Percentiles rank a stretch among this genome's conserved stretches.
Evolutionary conservation across 2,888 invertebrate genomes (phyloP).

Genomic region (Diabrotica balteata): DNA sequence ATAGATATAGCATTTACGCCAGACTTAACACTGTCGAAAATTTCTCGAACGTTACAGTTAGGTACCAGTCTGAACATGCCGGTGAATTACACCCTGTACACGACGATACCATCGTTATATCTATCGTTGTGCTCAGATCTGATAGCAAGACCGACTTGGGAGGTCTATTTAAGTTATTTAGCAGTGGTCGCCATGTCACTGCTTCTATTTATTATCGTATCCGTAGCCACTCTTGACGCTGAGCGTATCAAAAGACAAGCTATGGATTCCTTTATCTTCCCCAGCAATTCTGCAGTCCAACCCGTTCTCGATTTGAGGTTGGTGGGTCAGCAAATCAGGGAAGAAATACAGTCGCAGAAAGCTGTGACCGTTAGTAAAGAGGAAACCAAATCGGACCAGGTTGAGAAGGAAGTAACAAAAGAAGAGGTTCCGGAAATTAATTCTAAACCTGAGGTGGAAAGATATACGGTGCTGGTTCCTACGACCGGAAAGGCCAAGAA

Average conservation of each 20-base stretch:
- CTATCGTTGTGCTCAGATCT: conserved; percentile 73
- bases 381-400: conserved; percentile 34
- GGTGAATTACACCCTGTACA: conserved; percentile 75
- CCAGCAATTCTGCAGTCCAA: conserved; percentile 64
- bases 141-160: conserved; percentile 80
- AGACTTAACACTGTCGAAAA: conserved; percentile 81
- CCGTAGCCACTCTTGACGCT: conserved; percentile 75
- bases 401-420: conserved; percentile 32
- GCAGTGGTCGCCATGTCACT: conserved; percentile 68
- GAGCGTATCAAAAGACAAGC: conserved; percentile 70
- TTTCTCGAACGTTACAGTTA: conserved; percentile 70
- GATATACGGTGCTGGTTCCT: conserved; percentile 53
- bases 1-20: conserved; percentile 89
- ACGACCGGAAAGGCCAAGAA: conserved; percentile 54
- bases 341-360: conserved; percentile 52
- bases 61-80: conserved; percentile 67
- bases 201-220: conserved; percentile 68
- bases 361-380: conserved; percentile 43
- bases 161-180: conserved; percentile 71
- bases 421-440: conserved; percentile 35
- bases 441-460: conserved; percentile 47
- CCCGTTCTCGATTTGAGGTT: conserved; percentile 70
- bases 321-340: conserved; percentile 61
- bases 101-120: conserved; percentile 68
- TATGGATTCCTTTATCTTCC: conserved; percentile 58